Evolutionary conservation across 1,140 invertebrate genomes (phyloP).

Genomic region (Triops cancriformis): DNA sequence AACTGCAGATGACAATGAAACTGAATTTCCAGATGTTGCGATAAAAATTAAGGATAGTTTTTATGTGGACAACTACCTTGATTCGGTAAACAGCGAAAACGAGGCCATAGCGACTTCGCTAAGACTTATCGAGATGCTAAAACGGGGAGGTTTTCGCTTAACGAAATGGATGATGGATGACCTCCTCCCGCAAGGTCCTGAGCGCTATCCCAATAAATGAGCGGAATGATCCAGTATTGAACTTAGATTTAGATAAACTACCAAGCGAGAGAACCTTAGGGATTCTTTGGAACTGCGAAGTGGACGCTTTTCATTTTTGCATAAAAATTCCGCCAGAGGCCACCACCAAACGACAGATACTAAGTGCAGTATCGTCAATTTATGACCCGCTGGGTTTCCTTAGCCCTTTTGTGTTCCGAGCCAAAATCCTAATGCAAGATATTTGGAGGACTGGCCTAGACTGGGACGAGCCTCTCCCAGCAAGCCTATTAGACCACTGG

Average conservation of each 20-base stretch:
- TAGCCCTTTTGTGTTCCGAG: conserved; percentile 23
- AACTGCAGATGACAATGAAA: neutral
- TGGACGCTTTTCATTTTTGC: neutral
- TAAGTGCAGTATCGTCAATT: neutral
- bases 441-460: conserved; percentile 23
- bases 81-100: neutral
- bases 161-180: neutral
- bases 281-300: neutral
- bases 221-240: neutral
- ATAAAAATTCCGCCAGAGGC: neutral
- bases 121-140: neutral
- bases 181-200: neutral
- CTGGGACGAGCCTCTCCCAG: conserved; percentile 29
- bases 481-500: neutral
- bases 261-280: conserved; percentile 18
- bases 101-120: conserved; percentile 19
- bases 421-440: conserved; percentile 30
- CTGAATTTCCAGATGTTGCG: conserved; percentile 14
- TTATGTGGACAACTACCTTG: conserved; percentile 28
- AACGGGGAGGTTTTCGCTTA: conserved; percentile 26
- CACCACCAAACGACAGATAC: neutral
- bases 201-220: neutral
- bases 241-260: conserved; percentile 12
- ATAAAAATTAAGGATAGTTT: neutral
- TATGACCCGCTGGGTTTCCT: conserved; percentile 30